phyloP scores from a whole-genome alignment of 2,113 vertebrate species.

The Syngnathoides biaculeatus region DNA sequence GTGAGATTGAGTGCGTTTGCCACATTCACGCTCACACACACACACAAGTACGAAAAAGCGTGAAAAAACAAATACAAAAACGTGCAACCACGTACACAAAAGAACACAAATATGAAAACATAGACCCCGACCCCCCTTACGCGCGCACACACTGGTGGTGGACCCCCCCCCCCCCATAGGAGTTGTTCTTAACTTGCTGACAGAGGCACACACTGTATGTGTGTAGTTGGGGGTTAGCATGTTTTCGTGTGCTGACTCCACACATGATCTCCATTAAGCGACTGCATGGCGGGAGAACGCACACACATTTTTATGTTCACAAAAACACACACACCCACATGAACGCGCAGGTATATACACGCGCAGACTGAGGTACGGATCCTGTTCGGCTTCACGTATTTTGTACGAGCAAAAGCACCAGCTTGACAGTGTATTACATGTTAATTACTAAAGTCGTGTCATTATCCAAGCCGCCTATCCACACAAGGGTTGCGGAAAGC shows the following conservation, averaged over 20 bases:
- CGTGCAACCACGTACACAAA: conserved; percentile 5
- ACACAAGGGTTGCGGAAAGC: too few relatives aligned
- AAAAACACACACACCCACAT: conserved; percentile 10
- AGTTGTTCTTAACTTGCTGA: conserved; percentile 72
- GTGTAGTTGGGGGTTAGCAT: conserved; percentile 56
- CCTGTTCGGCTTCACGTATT: conserved; percentile 13
- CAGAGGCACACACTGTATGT: conserved; percentile 54
- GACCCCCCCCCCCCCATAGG: conserved; percentile 68
- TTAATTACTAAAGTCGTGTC: too few relatives aligned
- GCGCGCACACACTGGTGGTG: conserved; percentile 49
- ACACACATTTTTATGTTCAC: conserved; percentile 28
- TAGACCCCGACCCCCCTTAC: neutral
- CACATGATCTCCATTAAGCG: conserved; percentile 77
- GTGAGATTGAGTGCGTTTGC: too few relatives aligned
- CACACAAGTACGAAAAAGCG: conserved; percentile 10
- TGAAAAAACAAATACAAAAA: conserved; percentile 17
- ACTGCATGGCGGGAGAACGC: conserved; percentile 55
- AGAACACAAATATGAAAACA: neutral
- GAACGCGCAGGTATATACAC: neutral
- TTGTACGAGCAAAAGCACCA: neutral
- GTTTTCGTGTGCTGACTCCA: conserved; percentile 74
- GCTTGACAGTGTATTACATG: too few relatives aligned
- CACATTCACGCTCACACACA: conserved; percentile 4
- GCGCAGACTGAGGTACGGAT: conserved; percentile 36
- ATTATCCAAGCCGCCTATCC: too few relatives aligned